phyloP scores from a whole-genome alignment of 2,113 vertebrate species.

The Lathamus discolor region DNA sequence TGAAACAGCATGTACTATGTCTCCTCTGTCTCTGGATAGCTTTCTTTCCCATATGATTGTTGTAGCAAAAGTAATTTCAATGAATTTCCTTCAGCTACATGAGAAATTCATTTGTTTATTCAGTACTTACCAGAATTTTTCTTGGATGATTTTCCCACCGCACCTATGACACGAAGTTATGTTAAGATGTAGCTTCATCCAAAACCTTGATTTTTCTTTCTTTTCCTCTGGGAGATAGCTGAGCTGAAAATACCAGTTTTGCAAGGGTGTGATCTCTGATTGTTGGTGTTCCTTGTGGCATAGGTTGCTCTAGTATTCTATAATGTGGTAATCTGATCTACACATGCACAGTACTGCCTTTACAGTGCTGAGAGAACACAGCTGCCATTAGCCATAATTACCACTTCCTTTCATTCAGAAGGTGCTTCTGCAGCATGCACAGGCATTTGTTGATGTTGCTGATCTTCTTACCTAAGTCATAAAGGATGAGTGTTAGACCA shows the following conservation, averaged over 20 bases:
- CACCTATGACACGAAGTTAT: accelerated
- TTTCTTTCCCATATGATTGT: background rate
- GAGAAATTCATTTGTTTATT: background rate
- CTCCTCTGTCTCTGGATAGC: background rate
- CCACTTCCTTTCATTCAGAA: background rate
- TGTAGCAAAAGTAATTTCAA: background rate
- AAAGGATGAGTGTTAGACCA: background rate
- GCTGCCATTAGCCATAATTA: background rate
- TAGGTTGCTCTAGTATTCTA: background rate
- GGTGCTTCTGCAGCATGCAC: background rate
- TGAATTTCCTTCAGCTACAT: background rate
- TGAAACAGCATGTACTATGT: background rate
- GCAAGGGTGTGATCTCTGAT: background rate
- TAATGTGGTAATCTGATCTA: background rate
- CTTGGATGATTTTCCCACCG: background rate
- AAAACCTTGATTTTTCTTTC: background rate
- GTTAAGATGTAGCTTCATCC: background rate
- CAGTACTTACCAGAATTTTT: background rate
- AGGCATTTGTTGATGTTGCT: background rate
- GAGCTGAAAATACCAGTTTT: background rate
- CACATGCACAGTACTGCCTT: background rate
- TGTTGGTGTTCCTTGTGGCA: background rate
- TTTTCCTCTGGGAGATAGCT: background rate
- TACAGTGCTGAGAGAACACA: background rate
- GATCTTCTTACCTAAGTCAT: background rate